These are phyloP conservation scores for Erithacus rubecula DNA, from an alignment of 2,797 vertebrate species.

Conservation along the genomic window DNA sequence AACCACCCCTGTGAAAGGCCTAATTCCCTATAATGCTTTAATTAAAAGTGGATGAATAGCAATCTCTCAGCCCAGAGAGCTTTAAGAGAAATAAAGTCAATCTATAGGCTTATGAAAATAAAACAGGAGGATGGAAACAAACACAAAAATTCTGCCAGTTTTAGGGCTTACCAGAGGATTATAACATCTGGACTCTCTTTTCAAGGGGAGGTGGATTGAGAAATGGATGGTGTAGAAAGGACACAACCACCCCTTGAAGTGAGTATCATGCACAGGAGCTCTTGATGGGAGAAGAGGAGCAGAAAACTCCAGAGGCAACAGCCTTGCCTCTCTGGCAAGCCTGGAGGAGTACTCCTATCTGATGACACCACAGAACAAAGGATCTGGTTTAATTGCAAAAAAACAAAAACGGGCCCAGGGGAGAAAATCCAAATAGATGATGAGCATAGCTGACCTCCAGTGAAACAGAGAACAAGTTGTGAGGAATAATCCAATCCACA, in stretches of 20 bases:
- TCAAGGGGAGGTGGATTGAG: background rate
- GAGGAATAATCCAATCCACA: background rate
- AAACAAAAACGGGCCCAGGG: fast-evolving
- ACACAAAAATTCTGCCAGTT: conserved; percentile 27
- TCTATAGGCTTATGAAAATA: conserved; percentile 28
- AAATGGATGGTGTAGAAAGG: background rate
- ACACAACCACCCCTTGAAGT: background rate
- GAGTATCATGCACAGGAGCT: fast-evolving
- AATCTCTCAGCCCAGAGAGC: conserved; percentile 5
- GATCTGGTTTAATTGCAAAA: background rate
- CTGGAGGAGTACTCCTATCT: background rate
- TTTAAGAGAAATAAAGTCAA: conserved; percentile 12
- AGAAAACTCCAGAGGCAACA: background rate
- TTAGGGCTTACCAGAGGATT: conserved; percentile 20
- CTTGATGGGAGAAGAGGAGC: background rate
- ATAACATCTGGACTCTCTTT: background rate
- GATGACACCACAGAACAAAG: background rate
- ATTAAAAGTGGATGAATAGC: conserved; percentile 45
- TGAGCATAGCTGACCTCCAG: background rate
- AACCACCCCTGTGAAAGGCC: background rate
- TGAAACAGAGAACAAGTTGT: background rate
- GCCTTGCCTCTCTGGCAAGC: background rate
- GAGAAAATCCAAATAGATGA: background rate
- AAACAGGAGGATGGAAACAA: conserved; percentile 34
- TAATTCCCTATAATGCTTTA: conserved; percentile 41